Base-by-base conservation (phyloP, 2,797 vertebrate species). In the Labeo calbasu region DNA sequence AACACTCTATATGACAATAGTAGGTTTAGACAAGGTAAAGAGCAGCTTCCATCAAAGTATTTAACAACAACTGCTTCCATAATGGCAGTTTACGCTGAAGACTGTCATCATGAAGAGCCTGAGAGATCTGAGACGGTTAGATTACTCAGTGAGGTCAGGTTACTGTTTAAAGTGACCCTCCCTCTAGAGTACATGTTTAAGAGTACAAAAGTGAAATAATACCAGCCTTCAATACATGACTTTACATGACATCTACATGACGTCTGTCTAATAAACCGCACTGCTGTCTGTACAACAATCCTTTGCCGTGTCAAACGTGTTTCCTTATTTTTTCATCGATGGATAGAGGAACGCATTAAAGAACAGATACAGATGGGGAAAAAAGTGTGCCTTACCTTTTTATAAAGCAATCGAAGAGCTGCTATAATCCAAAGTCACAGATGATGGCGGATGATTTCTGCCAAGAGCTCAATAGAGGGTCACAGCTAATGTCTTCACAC, bases 121-220 rank as follows among this genome's bases (percentile, higher is more conserved):
- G 23, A 48, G 53, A 59, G 23, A 28, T 32, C 50, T 12, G 15
- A 73, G 51, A 9, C 3, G 59, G 6, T 68, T 50, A 40, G 5
- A 23, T 79, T 68, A 69, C 77, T 53, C 25, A 14, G 4, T 40
- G 48, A 68, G 77, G 53, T 81, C 51, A 57, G 28, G 43, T 81
- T 81, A 71, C 79, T 17, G 6, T 71, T 59, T 28, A 71, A 46
- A 46, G 66, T 59, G 53, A 71, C 79, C 36, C 53, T 81, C 23
- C 50, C 50, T 69, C 21, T 70, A 23, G 7, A 15, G 13, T 61
- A 61, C 13, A 13, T 15, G 61, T 63, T 40, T 9, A 6, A 28
- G 2, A 25, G 8, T 13, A 48, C 8, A 77, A 13, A 55, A 55
- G 7, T 63, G 61, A 28, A 28, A 15, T 28, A 63, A 63, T 28